These are phyloP conservation scores for Dichetophora obliterata DNA, from an alignment of 2,888 invertebrate genomes.

Conservation along the genomic window DNA sequence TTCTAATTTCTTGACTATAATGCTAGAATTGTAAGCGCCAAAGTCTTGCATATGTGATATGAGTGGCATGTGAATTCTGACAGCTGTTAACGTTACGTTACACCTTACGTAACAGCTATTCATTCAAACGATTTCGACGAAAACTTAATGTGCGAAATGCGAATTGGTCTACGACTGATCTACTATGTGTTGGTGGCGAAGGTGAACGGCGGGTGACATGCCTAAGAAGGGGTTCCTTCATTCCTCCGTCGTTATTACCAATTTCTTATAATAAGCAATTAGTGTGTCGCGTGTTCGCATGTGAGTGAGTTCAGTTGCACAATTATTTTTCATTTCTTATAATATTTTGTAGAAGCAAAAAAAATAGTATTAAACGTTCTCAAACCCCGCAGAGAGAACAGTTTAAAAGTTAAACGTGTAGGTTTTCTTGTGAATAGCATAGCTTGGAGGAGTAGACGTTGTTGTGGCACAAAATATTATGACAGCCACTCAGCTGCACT, in stretches of 20 bases:
- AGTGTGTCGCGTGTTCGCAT: conserved; percentile 49
- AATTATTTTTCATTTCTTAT: conserved; percentile 44
- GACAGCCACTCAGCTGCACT: conserved; percentile 50
- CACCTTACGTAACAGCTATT: conserved; percentile 11
- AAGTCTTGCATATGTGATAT: background rate
- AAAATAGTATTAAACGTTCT: no score
- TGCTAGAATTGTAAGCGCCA: no score
- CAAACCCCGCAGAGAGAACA: conserved; percentile 10
- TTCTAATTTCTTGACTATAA: conserved; percentile 26
- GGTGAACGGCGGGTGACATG: background rate
- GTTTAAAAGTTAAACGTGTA: conserved; percentile 43
- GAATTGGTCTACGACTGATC: background rate
- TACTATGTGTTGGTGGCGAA: background rate
- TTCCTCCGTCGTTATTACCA: conserved; percentile 23
- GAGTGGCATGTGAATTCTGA: conserved; percentile 52
- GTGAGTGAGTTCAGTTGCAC: conserved; percentile 43
- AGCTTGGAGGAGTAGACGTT: background rate
- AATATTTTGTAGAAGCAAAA: background rate
- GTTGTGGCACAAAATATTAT: conserved; percentile 45
- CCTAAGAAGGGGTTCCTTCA: background rate
- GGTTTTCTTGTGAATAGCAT: conserved; percentile 18
- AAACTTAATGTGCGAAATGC: background rate
- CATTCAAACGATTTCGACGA: background rate
- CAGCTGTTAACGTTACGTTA: conserved; percentile 48
- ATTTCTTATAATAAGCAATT: conserved; percentile 42